These are phyloP conservation scores for Xerus rutilus DNA, from an alignment of 2,797 vertebrate genomes.

Conservation along the genomic window DNA sequence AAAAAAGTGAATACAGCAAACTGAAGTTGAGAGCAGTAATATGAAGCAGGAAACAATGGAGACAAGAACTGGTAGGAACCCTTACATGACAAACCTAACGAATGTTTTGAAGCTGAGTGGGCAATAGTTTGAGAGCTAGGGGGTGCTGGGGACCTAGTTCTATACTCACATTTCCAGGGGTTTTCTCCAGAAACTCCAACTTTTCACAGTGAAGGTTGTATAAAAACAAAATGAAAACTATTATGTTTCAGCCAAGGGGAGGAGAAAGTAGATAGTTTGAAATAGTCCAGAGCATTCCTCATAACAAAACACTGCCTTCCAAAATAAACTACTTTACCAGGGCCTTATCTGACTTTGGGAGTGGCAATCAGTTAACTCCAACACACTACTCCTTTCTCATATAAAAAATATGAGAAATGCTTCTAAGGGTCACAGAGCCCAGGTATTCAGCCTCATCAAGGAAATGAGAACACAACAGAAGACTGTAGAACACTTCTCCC, in stretches of 20 bases:
- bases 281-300: background rate
- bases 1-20: background rate
- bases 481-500: background rate
- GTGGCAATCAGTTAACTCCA: too few relatives aligned
- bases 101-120: background rate
- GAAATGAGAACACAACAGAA: too few relatives aligned
- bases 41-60: background rate
- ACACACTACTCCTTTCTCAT: background rate
- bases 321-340: background rate
- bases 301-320: background rate
- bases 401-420: background rate
- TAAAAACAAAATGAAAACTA: background rate
- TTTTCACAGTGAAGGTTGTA: background rate
- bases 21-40: background rate
- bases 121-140: background rate
- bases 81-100: background rate
- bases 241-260: background rate
- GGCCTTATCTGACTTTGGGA: background rate
- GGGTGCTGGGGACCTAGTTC: background rate
- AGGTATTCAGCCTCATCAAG: background rate
- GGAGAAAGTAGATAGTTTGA: background rate
- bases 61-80: background rate
- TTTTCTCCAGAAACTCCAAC: background rate
- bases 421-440: too few relatives aligned
- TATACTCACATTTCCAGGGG: background rate